Percentiles rank a stretch among this genome's conserved stretches.
phyloP scores from a whole-genome alignment of 2,113 vertebrate species.

The Trogon melanurus region DNA sequence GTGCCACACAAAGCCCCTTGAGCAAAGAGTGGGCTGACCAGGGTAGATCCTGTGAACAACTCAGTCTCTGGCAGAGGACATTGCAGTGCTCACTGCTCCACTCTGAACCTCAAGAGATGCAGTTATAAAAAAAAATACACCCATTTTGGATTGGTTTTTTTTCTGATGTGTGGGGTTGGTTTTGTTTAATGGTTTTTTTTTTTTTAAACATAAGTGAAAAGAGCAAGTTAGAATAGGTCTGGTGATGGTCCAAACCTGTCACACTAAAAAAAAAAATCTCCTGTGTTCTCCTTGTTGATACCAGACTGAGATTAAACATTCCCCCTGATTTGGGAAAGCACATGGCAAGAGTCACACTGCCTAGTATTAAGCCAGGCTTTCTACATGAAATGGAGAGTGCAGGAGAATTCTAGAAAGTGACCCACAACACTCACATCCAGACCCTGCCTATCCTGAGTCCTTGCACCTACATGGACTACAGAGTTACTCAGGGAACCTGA shows the following conservation, averaged over 20 bases:
- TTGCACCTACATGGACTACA: accelerated
- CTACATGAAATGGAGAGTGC: background rate
- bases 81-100: background rate
- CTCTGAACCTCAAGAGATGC: background rate
- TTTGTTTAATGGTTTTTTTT: no score
- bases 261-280: background rate
- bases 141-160: no score
- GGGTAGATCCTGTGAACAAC: background rate
- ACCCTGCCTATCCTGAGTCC: background rate
- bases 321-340: background rate
- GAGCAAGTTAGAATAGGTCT: background rate
- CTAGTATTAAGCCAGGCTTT: background rate
- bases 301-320: background rate
- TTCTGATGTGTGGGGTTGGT: no score
- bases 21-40: background rate
- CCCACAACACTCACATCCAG: background rate
- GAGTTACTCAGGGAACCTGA: background rate
- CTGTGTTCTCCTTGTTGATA: background rate
- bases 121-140: background rate
- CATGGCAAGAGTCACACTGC: background rate
- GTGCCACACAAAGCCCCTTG: background rate
- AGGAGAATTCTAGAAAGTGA: background rate
- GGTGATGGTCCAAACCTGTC: background rate
- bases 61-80: background rate
- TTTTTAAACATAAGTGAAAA: background rate